A percentile compares a stretch with the other conserved stretches of the same genome.
Conservation (phyloP, 2,888 invertebrate genomes). For the Epinotia ramella region DNA sequence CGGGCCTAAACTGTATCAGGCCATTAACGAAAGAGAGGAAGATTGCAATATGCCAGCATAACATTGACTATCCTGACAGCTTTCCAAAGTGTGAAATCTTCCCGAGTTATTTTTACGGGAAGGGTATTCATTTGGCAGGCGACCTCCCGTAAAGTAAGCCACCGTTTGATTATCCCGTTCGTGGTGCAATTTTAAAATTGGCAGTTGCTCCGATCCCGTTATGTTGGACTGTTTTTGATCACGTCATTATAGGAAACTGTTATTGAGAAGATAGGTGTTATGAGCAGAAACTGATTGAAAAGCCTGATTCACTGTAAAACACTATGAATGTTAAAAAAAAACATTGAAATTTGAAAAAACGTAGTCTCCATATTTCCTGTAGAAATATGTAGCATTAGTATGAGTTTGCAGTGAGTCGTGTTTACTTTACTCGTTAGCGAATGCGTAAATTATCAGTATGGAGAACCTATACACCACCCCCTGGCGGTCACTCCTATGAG, state of each 20-base stretch:
- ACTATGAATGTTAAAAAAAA: background rate
- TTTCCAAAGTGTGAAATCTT: background rate
- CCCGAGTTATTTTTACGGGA: background rate
- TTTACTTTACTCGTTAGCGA: too few relatives aligned
- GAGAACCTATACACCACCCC: too few relatives aligned
- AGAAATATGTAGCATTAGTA: too few relatives aligned
- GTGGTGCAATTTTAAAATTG: constrained; percentile 33
- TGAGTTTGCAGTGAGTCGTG: too few relatives aligned
- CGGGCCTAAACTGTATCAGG: too few relatives aligned
- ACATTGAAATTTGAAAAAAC: background rate
- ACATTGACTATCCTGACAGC: background rate
- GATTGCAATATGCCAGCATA: too few relatives aligned
- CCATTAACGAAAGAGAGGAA: too few relatives aligned
- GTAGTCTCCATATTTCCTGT: background rate
- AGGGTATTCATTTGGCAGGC: constrained; percentile 19
- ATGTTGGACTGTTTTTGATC: constrained; percentile 15
- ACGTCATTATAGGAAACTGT: constrained; percentile 5
- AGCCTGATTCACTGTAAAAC: background rate
- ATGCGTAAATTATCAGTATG: too few relatives aligned
- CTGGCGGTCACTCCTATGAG: too few relatives aligned
- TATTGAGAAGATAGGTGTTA: constrained; percentile 13
- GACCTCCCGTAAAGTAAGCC: constrained; percentile 23
- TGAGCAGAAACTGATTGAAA: background rate
- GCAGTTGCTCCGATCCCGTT: constrained; percentile 21
- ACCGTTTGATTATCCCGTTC: constrained; percentile 7